Base-by-base conservation (phyloP, 2,797 vertebrate species). In the Manis javanica region DNA sequence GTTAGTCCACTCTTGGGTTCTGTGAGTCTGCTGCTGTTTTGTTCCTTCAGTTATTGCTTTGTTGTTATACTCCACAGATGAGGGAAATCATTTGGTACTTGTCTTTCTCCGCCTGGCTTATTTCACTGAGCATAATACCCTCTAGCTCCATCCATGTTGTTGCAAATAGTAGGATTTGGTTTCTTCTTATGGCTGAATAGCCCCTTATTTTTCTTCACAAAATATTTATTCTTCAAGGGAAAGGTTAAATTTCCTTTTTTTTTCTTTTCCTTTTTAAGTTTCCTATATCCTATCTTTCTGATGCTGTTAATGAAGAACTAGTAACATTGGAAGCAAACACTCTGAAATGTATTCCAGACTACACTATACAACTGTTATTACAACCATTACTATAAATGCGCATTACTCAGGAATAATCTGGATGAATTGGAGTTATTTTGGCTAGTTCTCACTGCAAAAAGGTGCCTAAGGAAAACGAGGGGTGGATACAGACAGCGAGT, bases 371-470 rank as follows among this genome's bases (percentile, higher is more conserved):
- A 53, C 29, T 24, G 29, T 82, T 61, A 82, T 34, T 85, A 46
- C 68, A 85, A 77, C 26, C 26, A 64, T 13, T 93, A 57, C 4
- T 79, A 64, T 13, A 29, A 79, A 72, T 26, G 4, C 63, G 18
- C 79, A 19, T 69, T 82, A 87, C 42, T 87, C 59, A 64, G 63
- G 79, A 59, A 87, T 71, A 92, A 78, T 92, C 21, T 82, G 63
- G 19, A 82, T 39, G 57, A 51, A 39, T 0, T 66, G 31, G 34
- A 81, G 46, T 88, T 63, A 64, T 81, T 81, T 42, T 89, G 29
- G 53, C 64, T 92, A 7, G 61, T n/a, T 87, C 37, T 83, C 9
- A 75, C 2, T 39, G 37, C 39, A 59, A 26, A 51, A 26, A 74
- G 51, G 31, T 9, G 26, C 23, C 34, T 21, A 59, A 12, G 37